Base-by-base conservation (phyloP, 2,888 invertebrate genomes). In the Phyto melanocephala region DNA sequence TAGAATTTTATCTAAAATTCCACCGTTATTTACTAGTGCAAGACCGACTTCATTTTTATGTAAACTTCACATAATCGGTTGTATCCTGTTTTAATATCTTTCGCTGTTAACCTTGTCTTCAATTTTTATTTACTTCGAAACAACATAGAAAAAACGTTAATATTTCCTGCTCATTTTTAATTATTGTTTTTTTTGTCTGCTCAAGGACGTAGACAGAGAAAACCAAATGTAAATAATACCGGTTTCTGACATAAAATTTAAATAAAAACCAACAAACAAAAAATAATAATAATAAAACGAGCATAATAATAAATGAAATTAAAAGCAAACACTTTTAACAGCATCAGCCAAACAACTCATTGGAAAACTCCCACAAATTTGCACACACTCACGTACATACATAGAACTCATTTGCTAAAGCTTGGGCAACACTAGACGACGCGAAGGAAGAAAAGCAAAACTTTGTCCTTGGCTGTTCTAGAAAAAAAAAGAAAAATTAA, bases 301-400 rank as follows among this genome's bases (percentile, higher is more conserved):
- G 83, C 81, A 83, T 85, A 87, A 87, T 86, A 86, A 87, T 88
- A 88, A 88, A 88, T 88, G 88, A 88, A 89, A 89, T 89, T 89
- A 89, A 89, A 89, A 89, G 87, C 87, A 88, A 88, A 86, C 62
- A 85, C 75, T 72, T 75, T 70, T 67, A 60, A 28, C 50, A 63
- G 47, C 71, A 72, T 54, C 67, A 74, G 37, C 50, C 58, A 58
- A 58, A n/a, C n/a, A n/a, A 75, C 68, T 22, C 63, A 68, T 33
- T 40, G 22, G 15, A 42, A 70, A 33, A 42, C 58, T 56, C 37
- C 65, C 58, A 52, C 58, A 20, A 52, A 65, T 37, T 17, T n/a
- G n/a, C 58, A 50, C 10, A n/a, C 7, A 47, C 52, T 52, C 68
- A 52, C 28, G 56, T 50, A 33, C 40, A 52, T 20, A n/a, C n/a